Conservation (phyloP, 1,140 invertebrate species). For the Papilio xuthus region DNA sequence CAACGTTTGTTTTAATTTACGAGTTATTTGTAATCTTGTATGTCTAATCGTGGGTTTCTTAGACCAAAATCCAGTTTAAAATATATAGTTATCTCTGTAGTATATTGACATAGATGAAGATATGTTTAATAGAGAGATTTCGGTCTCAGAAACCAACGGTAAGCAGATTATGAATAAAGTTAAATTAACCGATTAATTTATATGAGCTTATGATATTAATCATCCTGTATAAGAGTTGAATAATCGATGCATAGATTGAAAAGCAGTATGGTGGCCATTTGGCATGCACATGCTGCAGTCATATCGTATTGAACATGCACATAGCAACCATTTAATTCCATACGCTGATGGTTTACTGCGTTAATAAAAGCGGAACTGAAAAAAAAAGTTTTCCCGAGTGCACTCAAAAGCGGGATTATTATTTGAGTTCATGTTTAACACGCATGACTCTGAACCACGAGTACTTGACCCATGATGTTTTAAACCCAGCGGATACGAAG, state of each 20-base stretch:
- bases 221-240: background rate
- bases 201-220: background rate
- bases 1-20: too few species aligned
- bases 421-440: slow-evolving; percentile 38
- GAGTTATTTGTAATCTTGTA: too few species aligned
- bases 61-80: too few species aligned
- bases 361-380: slow-evolving; percentile 38
- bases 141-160: too few species aligned
- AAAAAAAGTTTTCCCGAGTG: slow-evolving; percentile 33
- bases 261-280: background rate
- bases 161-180: background rate
- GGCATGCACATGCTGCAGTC: slow-evolving; percentile 19
- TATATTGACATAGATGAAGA: too few species aligned
- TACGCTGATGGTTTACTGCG: slow-evolving; percentile 36
- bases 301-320: slow-evolving; percentile 18
- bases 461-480: slow-evolving; percentile 36
- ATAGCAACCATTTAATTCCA: slow-evolving; percentile 38
- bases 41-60: too few species aligned
- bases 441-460: slow-evolving; percentile 20
- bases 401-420: slow-evolving; percentile 34
- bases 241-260: background rate
- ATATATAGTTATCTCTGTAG: too few species aligned
- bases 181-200: background rate
- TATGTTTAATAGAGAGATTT: too few species aligned
- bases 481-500: slow-evolving; percentile 4